A percentile compares a stretch with the other conserved stretches of the same genome.
These are phyloP conservation scores for Pyralis farinalis DNA, from an alignment of 2,888 invertebrate genomes.

Conservation along the genomic window DNA sequence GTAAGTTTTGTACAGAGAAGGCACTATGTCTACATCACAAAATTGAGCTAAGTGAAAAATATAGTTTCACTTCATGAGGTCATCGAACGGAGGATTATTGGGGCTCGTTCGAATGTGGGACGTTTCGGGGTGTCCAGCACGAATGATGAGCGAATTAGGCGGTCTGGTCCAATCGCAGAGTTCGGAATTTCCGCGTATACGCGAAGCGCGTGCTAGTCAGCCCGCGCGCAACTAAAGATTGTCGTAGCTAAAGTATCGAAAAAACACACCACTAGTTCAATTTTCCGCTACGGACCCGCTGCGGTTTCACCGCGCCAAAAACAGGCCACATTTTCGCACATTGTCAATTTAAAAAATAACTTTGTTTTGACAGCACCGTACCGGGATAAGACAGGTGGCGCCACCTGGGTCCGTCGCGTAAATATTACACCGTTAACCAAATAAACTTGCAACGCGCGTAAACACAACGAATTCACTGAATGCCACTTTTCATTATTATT, in stretches of 20 bases:
- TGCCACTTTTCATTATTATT: slow-evolving; percentile 79
- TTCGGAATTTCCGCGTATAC: slow-evolving; percentile 53
- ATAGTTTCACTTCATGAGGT: slow-evolving; percentile 59
- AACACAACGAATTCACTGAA: slow-evolving; percentile 79
- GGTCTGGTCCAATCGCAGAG: slow-evolving; percentile 53
- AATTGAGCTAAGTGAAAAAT: slow-evolving; percentile 69
- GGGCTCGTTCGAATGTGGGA: slow-evolving; percentile 48
- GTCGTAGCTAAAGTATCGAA: slow-evolving; percentile 76
- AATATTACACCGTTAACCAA: slow-evolving; percentile 51
- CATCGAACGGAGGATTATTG: slow-evolving; percentile 52
- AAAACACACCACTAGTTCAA: slow-evolving; percentile 71
- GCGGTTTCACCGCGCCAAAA: slow-evolving; percentile 55
- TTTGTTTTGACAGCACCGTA: slow-evolving; percentile 69
- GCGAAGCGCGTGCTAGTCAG: slow-evolving; percentile 65
- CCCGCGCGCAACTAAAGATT: slow-evolving; percentile 78
- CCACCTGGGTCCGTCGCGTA: slow-evolving; percentile 34
- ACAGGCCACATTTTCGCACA: slow-evolving; percentile 37
- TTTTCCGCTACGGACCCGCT: slow-evolving; percentile 60
- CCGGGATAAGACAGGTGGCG: slow-evolving; percentile 57
- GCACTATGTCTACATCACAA: slow-evolving; percentile 75
- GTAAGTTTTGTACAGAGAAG: slow-evolving; percentile 61
- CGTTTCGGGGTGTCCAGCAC: slow-evolving; percentile 23
- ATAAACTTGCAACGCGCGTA: slow-evolving; percentile 78
- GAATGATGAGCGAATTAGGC: slow-evolving; percentile 43
- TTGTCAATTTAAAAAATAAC: slow-evolving; percentile 28